Conservation (phyloP, 2,888 invertebrate species). For the Patella depressa region DNA sequence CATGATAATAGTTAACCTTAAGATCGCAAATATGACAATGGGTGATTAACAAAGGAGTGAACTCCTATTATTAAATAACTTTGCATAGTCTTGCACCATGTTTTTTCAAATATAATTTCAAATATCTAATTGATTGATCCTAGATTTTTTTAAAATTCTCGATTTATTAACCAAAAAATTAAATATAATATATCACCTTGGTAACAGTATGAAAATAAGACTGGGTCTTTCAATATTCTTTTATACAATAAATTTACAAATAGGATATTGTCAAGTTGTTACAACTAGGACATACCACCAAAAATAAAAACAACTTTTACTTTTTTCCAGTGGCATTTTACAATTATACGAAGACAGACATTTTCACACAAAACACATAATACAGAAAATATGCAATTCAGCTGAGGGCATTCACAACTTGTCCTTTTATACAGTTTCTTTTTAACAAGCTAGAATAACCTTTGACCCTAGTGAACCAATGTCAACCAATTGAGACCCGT, state of each 20-base stretch:
- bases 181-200: constrained; percentile 15
- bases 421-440: background rate
- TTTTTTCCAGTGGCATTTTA: constrained; percentile 19
- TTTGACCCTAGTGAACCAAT: constrained; percentile 32
- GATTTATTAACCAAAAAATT: constrained; percentile 14
- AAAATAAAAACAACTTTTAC: constrained; percentile 18
- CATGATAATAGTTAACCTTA: too few relatives aligned
- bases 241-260: constrained; percentile 18
- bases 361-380: constrained; percentile 12
- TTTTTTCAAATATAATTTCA: too few relatives aligned
- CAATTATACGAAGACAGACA: constrained; percentile 13
- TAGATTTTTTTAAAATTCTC: background rate
- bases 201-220: constrained; percentile 22
- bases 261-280: constrained; percentile 16
- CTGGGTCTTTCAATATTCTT: constrained; percentile 17
- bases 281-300: constrained; percentile 22
- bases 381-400: constrained; percentile 41
- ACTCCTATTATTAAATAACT: too few relatives aligned
- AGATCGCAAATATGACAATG: too few relatives aligned
- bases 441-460: constrained; percentile 8
- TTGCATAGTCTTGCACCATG: too few relatives aligned
- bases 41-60: too few relatives aligned
- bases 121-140: background rate
- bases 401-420: background rate
- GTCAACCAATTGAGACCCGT: constrained; percentile 49